These are phyloP conservation scores for Oegoconia quadripuncta DNA, from an alignment of 2,888 invertebrate species.

Conservation along the genomic window DNA sequence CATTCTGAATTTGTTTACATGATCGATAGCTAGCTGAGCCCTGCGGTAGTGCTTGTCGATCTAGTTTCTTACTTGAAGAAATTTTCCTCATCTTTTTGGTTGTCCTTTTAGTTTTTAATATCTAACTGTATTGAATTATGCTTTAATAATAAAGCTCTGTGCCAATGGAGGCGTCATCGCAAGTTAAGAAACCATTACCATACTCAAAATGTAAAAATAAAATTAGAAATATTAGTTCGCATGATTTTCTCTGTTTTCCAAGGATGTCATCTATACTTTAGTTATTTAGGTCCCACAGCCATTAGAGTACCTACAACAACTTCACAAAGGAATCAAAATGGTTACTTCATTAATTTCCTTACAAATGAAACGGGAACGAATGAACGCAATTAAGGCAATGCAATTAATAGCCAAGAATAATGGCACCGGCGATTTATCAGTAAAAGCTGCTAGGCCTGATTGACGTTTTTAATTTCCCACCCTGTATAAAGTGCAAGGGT, in stretches of 20 bases:
- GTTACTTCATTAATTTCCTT: slow-evolving; percentile 45
- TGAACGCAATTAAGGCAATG: slow-evolving; percentile 63
- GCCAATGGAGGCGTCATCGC: no score
- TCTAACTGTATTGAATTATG: no score
- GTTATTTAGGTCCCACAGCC: slow-evolving; percentile 33
- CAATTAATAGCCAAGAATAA: slow-evolving; percentile 68
- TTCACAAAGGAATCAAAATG: slow-evolving; percentile 40
- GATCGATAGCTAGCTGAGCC: neutral
- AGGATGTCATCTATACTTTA: slow-evolving; percentile 9
- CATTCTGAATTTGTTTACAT: neutral
- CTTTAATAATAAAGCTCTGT: no score
- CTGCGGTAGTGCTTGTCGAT: no score
- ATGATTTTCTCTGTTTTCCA: no score
- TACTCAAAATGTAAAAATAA: no score
- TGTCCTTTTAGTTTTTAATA: no score
- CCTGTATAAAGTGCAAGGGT: slow-evolving; percentile 19
- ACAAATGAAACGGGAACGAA: slow-evolving; percentile 57
- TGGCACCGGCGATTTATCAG: slow-evolving; percentile 64
- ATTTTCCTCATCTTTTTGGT: no score
- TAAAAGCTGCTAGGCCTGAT: slow-evolving; percentile 60
- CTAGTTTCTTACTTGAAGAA: no score
- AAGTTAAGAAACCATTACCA: no score
- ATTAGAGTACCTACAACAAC: slow-evolving; percentile 15
- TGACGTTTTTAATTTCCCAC: slow-evolving; percentile 69
- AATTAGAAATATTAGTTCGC: no score